Conservation (phyloP, 2,888 invertebrate genomes). For the Scaptomyza flava region DNA sequence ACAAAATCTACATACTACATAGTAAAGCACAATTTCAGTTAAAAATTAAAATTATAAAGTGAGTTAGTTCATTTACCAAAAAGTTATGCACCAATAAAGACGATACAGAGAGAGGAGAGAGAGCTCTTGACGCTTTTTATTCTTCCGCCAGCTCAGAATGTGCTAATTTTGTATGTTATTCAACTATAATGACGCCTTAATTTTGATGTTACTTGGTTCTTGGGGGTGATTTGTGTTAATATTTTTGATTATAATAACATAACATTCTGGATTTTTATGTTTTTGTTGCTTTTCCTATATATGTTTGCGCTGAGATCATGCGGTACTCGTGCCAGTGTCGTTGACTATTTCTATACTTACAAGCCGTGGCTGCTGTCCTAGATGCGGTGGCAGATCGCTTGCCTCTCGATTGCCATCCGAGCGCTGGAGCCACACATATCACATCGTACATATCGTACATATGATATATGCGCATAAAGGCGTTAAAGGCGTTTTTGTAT, state of each 20-base stretch:
- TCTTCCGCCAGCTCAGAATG: neutral
- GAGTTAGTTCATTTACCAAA: slow-evolving; percentile 53
- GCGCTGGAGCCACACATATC: slow-evolving; percentile 66
- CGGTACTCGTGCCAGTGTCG: slow-evolving; percentile 62
- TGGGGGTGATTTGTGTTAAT: slow-evolving; percentile 14
- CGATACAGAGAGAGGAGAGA: neutral
- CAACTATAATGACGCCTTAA: slow-evolving; percentile 24
- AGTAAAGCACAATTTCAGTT: slow-evolving; percentile 8
- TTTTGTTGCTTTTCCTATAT: slow-evolving; percentile 9
- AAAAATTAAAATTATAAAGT: slow-evolving; percentile 15
- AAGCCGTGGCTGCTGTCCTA: slow-evolving; percentile 75
- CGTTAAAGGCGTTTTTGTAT: slow-evolving; percentile 44
- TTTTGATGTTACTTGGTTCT: slow-evolving; percentile 28
- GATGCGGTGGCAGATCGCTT: slow-evolving; percentile 79
- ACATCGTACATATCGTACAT: slow-evolving; percentile 34
- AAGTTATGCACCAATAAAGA: slow-evolving; percentile 29
- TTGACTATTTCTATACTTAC: slow-evolving; percentile 76
- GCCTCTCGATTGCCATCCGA: slow-evolving; percentile 81
- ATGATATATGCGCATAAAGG: slow-evolving; percentile 31
- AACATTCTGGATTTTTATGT: neutral
- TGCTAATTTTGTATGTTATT: slow-evolving; percentile 23
- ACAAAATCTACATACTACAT: slow-evolving; percentile 26
- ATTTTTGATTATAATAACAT: slow-evolving; percentile 5
- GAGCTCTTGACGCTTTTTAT: neutral
- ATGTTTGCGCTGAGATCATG: slow-evolving; percentile 51